Conservation (phyloP, 2,113 vertebrate species). For the Limanda limanda region DNA sequence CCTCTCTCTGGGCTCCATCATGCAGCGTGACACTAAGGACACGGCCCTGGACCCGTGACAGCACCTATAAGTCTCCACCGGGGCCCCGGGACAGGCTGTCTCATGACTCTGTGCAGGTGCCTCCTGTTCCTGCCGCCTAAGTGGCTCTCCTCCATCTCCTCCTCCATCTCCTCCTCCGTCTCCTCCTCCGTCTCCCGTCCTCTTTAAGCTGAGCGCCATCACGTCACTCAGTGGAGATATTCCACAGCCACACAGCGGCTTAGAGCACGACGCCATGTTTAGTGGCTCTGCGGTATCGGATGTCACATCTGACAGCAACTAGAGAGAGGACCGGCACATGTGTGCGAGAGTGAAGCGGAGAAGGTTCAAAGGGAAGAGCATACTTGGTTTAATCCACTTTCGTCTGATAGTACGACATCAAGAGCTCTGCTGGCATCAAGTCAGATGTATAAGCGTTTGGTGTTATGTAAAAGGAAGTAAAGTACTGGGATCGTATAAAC, state of each 20-base stretch:
- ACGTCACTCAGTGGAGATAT: constrained; percentile 69
- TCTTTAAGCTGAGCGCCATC: constrained; percentile 63
- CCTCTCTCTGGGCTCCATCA: constrained; percentile 76
- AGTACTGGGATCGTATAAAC: too few species aligned
- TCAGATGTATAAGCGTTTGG: background rate
- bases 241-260: constrained; percentile 64
- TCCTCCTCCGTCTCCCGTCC: constrained; percentile 42
- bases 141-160: constrained; percentile 46
- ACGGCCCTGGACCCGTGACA: constrained; percentile 75
- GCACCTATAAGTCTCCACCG: constrained; percentile 77
- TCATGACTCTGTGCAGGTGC: constrained; percentile 81
- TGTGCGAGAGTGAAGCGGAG: background rate
- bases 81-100: constrained; percentile 57
- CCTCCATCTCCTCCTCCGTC: constrained; percentile 18
- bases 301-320: constrained; percentile 66
- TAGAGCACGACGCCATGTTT: constrained; percentile 68
- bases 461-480: too few species aligned
- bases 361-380: constrained; percentile 49
- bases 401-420: background rate
- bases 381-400: constrained; percentile 6
- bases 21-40: constrained; percentile 59
- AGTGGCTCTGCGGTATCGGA: constrained; percentile 53
- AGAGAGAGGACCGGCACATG: constrained; percentile 38
- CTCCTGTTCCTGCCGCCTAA: constrained; percentile 61
- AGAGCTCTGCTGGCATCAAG: background rate